Base-by-base conservation (phyloP, 2,888 invertebrate genomes). In the Maniola hyperantus region DNA sequence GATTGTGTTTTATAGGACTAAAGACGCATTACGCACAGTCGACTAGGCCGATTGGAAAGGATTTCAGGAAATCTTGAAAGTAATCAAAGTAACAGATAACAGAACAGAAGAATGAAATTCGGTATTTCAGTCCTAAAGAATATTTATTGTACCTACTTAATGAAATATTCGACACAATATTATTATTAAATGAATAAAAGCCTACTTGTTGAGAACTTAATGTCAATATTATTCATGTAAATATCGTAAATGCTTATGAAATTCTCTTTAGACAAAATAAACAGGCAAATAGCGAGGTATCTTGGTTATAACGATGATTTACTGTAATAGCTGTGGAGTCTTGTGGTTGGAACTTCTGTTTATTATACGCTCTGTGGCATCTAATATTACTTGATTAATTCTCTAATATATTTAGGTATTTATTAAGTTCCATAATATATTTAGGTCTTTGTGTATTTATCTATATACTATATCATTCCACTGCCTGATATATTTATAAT, bases 271-370 rank as follows among this genome's bases (percentile, higher is more conserved):
- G 63, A 44, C 63, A 51, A n/a, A 54, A 70, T 65, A 67, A 65
- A 67, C 33, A 62, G 63, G 42, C 62, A 57, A 57, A 62, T 26
- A 57, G 42, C 57, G 54, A 39, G 39, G 61, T 44, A 64, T 69
- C 69, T 65, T 51, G 26, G 20, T 60, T 64, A 58, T 66, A 64
- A 69, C 61, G 58, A 64, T 64, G 66, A 69, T 66, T 69, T 66
- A 69, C 66, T 54, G 62, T 66, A 54, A 68, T 61, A 64, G 54
- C 61, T 60, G 42, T 36, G 55, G 42, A 64, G 61, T 57, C 34
- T 58, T 65, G 46, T 10, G 34, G 53, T 18, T 39, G 6, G 59
- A 57, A 42, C 13, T 46, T 60, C 33, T 53, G 44, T 46, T 18
- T 53, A 65, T 59, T 44, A 59, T 20, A 53, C 11, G 13, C 26